phyloP scores from a whole-genome alignment of 2,797 vertebrate species.

The Nyctibius grandis region DNA sequence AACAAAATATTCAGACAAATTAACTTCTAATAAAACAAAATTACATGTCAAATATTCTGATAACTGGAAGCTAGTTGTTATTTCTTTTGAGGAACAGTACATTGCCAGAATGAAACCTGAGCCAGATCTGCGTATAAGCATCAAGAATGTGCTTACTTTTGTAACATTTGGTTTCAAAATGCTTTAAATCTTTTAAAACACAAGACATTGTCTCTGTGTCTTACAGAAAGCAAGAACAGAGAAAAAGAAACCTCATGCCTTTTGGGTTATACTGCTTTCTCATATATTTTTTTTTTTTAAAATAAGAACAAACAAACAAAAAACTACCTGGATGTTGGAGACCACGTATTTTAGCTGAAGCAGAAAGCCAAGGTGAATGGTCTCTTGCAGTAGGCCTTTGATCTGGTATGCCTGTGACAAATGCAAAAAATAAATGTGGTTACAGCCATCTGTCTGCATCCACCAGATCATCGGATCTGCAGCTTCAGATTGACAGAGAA shows the following conservation, averaged over 20 bases:
- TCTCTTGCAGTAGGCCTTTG: neutral
- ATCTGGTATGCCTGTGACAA: neutral
- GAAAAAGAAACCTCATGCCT: neutral
- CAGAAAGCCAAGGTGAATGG: neutral
- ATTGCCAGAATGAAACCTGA: neutral
- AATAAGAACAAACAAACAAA: neutral
- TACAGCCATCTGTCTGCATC: neutral
- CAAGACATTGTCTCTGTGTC: neutral
- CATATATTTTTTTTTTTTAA: neutral
- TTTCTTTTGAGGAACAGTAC: neutral
- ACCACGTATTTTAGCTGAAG: rapidly evolving
- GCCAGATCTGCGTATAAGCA: neutral
- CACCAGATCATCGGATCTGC: neutral
- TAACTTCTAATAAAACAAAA: neutral
- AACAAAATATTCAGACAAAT: neutral
- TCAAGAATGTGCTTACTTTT: neutral
- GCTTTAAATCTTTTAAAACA: neutral
- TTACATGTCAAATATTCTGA: neutral
- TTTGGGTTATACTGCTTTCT: neutral
- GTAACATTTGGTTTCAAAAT: neutral
- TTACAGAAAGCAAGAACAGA: neutral
- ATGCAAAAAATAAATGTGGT: neutral
- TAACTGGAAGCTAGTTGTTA: neutral
- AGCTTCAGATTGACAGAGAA: neutral
- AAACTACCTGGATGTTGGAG: neutral